Conservation (phyloP, 2,888 invertebrate genomes). For the Clanis bilineata region DNA sequence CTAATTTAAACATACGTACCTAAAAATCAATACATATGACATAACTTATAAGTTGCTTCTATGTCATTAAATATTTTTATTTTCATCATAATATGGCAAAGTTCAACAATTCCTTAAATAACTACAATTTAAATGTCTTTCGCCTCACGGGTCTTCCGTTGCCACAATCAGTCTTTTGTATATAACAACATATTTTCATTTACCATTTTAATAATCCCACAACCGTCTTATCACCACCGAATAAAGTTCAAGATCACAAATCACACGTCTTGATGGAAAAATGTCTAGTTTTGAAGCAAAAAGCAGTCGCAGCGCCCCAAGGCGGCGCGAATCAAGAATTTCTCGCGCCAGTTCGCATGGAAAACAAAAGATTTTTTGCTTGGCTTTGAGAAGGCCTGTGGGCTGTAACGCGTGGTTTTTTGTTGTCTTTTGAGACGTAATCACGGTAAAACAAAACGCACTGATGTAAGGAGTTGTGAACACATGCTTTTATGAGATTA, state of each 20-base stretch:
- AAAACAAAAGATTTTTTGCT: conserved; percentile 37
- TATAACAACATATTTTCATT: conserved; percentile 28
- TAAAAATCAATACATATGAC: no score
- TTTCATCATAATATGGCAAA: no score
- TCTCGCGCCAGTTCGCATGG: conserved; percentile 37
- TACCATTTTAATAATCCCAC: conserved; percentile 15
- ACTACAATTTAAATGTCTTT: conserved; percentile 31
- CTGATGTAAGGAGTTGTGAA: conserved; percentile 4
- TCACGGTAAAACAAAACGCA: conserved; percentile 14
- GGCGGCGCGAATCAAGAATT: conserved; percentile 47
- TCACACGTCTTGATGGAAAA: background rate
- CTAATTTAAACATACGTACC: no score
- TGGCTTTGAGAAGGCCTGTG: conserved; percentile 8
- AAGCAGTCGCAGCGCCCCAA: conserved; percentile 37
- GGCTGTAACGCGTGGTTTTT: conserved; percentile 13
- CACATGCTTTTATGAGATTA: conserved; percentile 3
- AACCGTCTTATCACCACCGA: conserved; percentile 9
- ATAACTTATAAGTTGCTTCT: no score
- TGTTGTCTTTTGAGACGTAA: conserved; percentile 12
- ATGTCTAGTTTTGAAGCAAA: conserved; percentile 24
- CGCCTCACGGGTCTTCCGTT: conserved; percentile 39
- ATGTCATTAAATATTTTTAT: no score
- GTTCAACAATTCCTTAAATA: conserved; percentile 25
- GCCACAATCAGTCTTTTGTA: conserved; percentile 48
- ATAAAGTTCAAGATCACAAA: background rate